Evolutionary conservation across 2,113 vertebrate species (phyloP).

Genomic region (Pelodiscus sinensis): DNA sequence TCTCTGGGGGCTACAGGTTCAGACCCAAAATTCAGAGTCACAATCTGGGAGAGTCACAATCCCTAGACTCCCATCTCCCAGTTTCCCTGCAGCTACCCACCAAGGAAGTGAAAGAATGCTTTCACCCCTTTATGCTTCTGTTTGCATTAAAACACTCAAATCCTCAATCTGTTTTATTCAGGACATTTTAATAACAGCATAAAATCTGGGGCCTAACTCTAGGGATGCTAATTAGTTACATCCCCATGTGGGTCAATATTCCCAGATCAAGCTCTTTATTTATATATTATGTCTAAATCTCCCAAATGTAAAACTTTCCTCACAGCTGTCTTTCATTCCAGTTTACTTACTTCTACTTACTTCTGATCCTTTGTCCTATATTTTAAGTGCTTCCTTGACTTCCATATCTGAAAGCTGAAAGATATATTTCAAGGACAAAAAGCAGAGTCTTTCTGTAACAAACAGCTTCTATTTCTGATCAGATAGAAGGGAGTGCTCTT

Average conservation of each 20-base stretch:
- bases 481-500: constrained; percentile 22
- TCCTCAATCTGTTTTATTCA: not conserved
- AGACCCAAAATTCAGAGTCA: not conserved
- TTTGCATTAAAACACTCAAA: not conserved
- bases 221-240: not conserved
- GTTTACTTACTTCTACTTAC: constrained; percentile 7
- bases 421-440: constrained; percentile 22
- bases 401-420: not conserved
- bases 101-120: not conserved
- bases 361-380: constrained; percentile 25
- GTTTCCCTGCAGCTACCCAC: not conserved
- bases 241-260: not conserved
- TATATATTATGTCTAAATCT: not conserved
- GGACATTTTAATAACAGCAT: not conserved
- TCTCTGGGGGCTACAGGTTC: not conserved
- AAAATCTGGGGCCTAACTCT: not conserved
- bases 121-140: not conserved
- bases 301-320: not conserved
- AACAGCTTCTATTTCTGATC: constrained; percentile 22
- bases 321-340: constrained; percentile 2
- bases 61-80: not conserved
- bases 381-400: constrained; percentile 39
- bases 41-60: not conserved
- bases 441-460: not conserved
- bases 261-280: not conserved